Conservation (phyloP, 2,797 vertebrate genomes). For the Gila robusta region DNA sequence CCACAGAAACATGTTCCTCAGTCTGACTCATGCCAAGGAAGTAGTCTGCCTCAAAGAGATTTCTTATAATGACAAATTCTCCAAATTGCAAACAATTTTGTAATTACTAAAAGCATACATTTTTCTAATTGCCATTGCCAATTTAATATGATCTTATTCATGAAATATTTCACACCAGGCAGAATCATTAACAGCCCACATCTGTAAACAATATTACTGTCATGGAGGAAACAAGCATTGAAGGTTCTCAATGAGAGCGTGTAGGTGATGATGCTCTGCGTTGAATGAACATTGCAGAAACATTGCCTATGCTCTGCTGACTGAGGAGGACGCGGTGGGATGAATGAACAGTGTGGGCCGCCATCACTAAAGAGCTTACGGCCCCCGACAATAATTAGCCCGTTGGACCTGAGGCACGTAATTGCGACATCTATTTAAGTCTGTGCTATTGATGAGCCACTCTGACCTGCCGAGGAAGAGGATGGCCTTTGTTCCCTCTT, state of each 20-base stretch:
- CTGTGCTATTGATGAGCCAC: slow-evolving; percentile 14
- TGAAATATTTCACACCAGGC: neutral
- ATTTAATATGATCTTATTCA: neutral
- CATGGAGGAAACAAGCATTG: neutral
- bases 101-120: neutral
- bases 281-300: slow-evolving; percentile 30
- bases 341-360: slow-evolving; percentile 34
- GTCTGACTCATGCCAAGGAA: slow-evolving; percentile 12
- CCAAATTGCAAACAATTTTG: neutral
- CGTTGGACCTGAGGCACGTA: slow-evolving; percentile 46
- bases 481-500: slow-evolving; percentile 43
- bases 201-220: slow-evolving; percentile 18
- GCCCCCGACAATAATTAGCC: slow-evolving; percentile 59
- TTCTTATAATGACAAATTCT: slow-evolving; percentile 1
- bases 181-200: slow-evolving; percentile 31
- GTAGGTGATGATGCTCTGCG: slow-evolving; percentile 7
- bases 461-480: slow-evolving; percentile 39
- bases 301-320: neutral
- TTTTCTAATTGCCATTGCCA: neutral
- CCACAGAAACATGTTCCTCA: slow-evolving; percentile 17
- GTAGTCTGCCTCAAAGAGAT: neutral
- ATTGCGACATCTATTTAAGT: slow-evolving; percentile 54
- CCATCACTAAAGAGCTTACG: slow-evolving; percentile 32
- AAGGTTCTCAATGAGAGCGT: slow-evolving; percentile 14
- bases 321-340: neutral